Percentiles rank a stretch among this genome's conserved stretches.
Conservation (phyloP, 2,888 invertebrate genomes). For the Lithophane semibrunnea region DNA sequence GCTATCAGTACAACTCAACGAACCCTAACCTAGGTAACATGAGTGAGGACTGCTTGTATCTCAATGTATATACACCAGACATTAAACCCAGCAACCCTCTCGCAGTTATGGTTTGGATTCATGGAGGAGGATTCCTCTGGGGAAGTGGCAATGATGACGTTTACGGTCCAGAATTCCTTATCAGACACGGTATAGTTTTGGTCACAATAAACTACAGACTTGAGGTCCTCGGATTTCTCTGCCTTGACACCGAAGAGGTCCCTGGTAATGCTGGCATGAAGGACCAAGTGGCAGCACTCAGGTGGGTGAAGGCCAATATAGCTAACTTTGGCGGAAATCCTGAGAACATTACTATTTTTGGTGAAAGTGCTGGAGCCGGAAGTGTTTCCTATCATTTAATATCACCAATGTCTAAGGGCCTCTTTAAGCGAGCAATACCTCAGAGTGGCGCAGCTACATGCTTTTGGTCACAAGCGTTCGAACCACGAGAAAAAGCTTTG, state of each 20-base stretch:
- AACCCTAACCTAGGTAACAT: constrained; percentile 60
- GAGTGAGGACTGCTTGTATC: constrained; percentile 82
- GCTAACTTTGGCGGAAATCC: constrained; percentile 82
- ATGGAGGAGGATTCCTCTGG: constrained; percentile 78
- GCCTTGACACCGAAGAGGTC: constrained; percentile 80
- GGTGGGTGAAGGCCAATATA: constrained; percentile 84
- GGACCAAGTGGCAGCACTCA: constrained; percentile 84
- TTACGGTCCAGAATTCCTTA: constrained; percentile 82
- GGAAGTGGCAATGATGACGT: constrained; percentile 80
- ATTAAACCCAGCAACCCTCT: constrained; percentile 67
- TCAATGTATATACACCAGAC: constrained; percentile 83
- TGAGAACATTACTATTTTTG: constrained; percentile 84
- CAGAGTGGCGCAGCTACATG: constrained; percentile 92
- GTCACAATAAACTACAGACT: constrained; percentile 86
- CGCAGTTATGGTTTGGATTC: constrained; percentile 84
- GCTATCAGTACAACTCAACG: constrained; percentile 66
- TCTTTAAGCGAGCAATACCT: constrained; percentile 89
- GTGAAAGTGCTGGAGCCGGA: constrained; percentile 83
- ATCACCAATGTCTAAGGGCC: constrained; percentile 85
- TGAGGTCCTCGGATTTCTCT: constrained; percentile 82
- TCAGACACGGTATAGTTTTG: constrained; percentile 79
- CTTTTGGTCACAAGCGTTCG: constrained; percentile 84
- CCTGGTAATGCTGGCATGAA: constrained; percentile 88
- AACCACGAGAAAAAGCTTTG: constrained; percentile 87
- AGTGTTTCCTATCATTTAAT: constrained; percentile 79